Base-by-base conservation (phyloP, 2,888 invertebrate genomes). In the Cepaea hortensis region DNA sequence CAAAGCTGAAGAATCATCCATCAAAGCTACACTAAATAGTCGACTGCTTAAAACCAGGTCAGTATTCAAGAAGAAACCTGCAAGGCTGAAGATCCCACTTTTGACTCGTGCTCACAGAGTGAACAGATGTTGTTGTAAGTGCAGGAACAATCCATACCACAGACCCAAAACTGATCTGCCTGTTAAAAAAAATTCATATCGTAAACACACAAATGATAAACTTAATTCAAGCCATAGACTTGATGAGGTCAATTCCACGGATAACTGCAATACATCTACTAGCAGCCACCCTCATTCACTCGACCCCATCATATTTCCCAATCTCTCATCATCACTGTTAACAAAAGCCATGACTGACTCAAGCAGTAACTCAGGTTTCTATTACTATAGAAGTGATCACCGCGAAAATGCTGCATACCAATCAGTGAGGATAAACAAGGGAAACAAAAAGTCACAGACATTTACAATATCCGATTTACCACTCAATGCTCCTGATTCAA, bases 401-500 rank as follows among this genome's bases (percentile, higher is more conserved):
- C 55, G 35, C 3, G 55, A 55, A n/a, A 75, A 79, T 35, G 86
- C 68, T 50, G 80, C 72, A 3, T 83, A 83, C 55, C 86, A 86
- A 73, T 61, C 72, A 15, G 9, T 85, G n/a, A 62, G 81, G 20
- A 70, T 85, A 50, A 65, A 77, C 18, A 20, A 84, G 11, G 77
- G 68, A 70, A 65, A 77, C 13, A 35, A 35, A 11, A 62, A 75
- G 18, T 35, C 50, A 73, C 73, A 48, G n/a, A 81, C 50, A 11
- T 81, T 85, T 62, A 80, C 80, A 4, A 80, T 85, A 23, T 23
- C 68, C 46, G 85, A 85, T 61, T 35, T 80, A 6, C 80, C 79
- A 5, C 5, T 50, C 3, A n/a, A 84, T 72, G 55, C 50, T 70
- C 55, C n/a, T 15, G 13, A 9, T 9, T 18, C 15, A 3, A 15